Evolutionary conservation across 2,113 vertebrate genomes (phyloP).

Genomic region (Raja brachyura): DNA sequence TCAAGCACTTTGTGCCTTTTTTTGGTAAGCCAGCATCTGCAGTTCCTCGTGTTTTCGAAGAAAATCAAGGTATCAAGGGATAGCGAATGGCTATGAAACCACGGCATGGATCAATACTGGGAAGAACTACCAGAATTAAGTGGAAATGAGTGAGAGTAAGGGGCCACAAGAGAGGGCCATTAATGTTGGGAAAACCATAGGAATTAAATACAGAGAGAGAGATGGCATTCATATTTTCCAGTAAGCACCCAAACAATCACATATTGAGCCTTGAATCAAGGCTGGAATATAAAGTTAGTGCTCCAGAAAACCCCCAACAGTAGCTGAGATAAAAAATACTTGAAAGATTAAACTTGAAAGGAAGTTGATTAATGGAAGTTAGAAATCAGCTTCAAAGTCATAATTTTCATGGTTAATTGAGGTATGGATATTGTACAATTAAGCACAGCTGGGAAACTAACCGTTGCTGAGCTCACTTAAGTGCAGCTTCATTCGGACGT

Average conservation of each 20-base stretch:
- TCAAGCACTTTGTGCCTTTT: too few species aligned
- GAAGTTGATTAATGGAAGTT: background rate
- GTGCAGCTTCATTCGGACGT: background rate
- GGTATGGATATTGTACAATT: background rate
- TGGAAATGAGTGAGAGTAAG: background rate
- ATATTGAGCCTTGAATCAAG: background rate
- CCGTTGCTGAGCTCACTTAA: background rate
- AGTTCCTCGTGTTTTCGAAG: too few species aligned
- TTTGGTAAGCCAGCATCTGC: too few species aligned
- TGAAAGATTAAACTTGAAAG: background rate
- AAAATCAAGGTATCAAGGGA: background rate
- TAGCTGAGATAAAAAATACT: background rate
- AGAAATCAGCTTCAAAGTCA: slow-evolving; percentile 17
- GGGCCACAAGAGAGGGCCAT: background rate
- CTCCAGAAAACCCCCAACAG: background rate
- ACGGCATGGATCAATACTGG: background rate
- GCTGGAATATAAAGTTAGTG: background rate
- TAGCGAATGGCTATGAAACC: background rate
- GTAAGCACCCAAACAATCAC: background rate
- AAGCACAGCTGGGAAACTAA: background rate
- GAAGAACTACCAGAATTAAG: background rate
- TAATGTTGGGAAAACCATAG: background rate
- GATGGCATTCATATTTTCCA: background rate
- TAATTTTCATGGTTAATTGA: background rate
- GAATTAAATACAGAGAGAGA: background rate